A percentile compares a stretch with the other conserved stretches of the same genome.
Evolutionary conservation across 2,113 vertebrate genomes (phyloP).

Genomic region (Hiodon alosoides): DNA sequence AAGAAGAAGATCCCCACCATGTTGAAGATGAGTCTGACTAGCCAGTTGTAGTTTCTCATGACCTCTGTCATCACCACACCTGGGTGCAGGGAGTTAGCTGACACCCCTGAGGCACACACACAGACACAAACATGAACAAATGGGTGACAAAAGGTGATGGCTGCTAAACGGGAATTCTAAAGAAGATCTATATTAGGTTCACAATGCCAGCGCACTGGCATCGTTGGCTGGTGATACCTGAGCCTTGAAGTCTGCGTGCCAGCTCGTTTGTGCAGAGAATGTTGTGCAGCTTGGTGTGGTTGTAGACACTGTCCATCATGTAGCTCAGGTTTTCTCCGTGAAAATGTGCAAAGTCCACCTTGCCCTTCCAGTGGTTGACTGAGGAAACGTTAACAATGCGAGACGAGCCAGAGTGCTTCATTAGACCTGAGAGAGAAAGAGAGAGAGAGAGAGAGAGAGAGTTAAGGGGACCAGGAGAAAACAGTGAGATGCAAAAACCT

Average conservation of each 20-base stretch:
- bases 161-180: too few species aligned
- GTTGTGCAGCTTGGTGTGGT: constrained; percentile 78
- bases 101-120: constrained; percentile 60
- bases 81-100: constrained; percentile 67
- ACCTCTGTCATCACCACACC: constrained; percentile 71
- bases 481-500: neutral
- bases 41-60: constrained; percentile 55
- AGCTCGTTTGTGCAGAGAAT: constrained; percentile 72
- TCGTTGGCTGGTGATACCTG: constrained; percentile 50
- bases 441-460: constrained; percentile 1
- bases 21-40: constrained; percentile 38
- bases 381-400: constrained; percentile 75
- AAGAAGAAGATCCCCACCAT: constrained; percentile 67
- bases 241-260: constrained; percentile 63
- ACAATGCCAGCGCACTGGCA: accelerated
- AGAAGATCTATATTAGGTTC: neutral
- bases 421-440: constrained; percentile 53
- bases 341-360: constrained; percentile 60
- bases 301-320: constrained; percentile 36
- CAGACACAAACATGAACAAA: neutral
- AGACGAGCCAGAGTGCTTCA: constrained; percentile 64
- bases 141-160: too few species aligned
- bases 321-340: constrained; percentile 46
- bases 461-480: constrained; percentile 1
- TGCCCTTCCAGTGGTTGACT: constrained; percentile 53